Base-by-base conservation (phyloP, 2,113 vertebrate genomes). In the Lophura nycthemera region DNA sequence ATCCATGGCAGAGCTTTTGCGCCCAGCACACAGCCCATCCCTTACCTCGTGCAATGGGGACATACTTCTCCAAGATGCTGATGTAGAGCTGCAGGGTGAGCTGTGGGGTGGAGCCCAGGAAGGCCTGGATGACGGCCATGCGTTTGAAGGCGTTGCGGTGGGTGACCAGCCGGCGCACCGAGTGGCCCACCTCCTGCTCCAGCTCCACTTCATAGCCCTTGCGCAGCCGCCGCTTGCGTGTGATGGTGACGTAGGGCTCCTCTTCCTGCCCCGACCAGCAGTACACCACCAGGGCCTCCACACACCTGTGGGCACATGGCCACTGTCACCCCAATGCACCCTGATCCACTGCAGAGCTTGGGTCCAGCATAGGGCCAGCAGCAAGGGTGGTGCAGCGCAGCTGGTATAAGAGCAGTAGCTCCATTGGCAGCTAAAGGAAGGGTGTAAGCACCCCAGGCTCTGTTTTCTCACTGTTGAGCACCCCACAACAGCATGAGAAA, bases 101-200 rank as follows among this genome's bases (percentile, higher is more conserved):
- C 94, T 99, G 99, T 1, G 99, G 99, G 1, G 98, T 98, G 89
- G 99, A 99, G 92, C 99, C 99, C 95, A 99, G 97, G 96, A 99
- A 99, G 25, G 99, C 99, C 97, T 99, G 99, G 92, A 99, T 99
- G 91, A 99, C 98, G 0, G 99, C 98, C 48, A 98, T 98, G 94
- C 99, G 99, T 82, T 99, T 99, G 97, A 99, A 99, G 97, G 99
- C 99, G 9, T 99, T 98, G 85, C 98, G 98, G 96, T 99, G 99
- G 1, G 97, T 97, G 71, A 98, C 97, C 96, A 99, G 96, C 42
- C 93, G 98, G 77, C 99, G 98, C 89, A 98, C 98, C 1, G 98
- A 98, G 91, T 99, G 99, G 8, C 99, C 98, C 34, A 99, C 98
- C 97, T 99, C 98, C 97, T 98, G 98, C 97, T 99, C 99, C 94